Evolutionary conservation across 2,797 vertebrate species (phyloP).

Genomic region (Urocyon cinereoargenteus): DNA sequence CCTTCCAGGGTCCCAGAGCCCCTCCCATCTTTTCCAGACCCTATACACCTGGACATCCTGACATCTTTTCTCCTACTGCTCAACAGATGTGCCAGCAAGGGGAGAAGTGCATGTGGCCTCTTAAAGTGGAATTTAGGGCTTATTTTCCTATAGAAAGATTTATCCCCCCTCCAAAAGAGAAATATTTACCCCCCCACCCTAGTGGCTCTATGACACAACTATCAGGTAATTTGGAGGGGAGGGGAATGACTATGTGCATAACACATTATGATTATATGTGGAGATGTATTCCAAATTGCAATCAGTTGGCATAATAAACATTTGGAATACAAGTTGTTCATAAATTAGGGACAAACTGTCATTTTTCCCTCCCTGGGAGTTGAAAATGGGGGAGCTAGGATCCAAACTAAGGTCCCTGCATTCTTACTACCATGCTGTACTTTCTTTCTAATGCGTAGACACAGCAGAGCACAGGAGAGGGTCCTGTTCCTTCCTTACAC

Average conservation of each 20-base stretch:
- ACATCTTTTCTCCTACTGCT: neutral
- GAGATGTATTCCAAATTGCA: constrained; percentile 38
- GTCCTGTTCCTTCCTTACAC: neutral
- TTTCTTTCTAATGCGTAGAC: neutral
- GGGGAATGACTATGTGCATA: neutral
- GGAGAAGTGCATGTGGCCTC: neutral
- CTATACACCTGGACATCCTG: neutral
- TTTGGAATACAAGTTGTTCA: constrained; percentile 15
- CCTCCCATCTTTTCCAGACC: neutral
- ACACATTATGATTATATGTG: neutral
- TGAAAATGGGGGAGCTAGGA: neutral
- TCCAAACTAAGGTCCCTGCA: neutral
- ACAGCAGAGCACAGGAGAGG: neutral
- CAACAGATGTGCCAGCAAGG: rapidly evolving
- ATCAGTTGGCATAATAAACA: neutral
- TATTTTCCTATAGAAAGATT: neutral
- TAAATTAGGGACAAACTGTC: neutral
- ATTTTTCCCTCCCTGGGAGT: neutral
- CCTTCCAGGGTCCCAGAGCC: neutral
- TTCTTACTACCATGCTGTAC: neutral
- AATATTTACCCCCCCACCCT: neutral
- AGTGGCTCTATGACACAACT: neutral
- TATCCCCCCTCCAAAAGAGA: neutral
- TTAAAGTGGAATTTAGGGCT: neutral
- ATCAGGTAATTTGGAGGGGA: neutral